Base-by-base conservation (phyloP, 1,140 invertebrate species). In the Papilio aristodemus region DNA sequence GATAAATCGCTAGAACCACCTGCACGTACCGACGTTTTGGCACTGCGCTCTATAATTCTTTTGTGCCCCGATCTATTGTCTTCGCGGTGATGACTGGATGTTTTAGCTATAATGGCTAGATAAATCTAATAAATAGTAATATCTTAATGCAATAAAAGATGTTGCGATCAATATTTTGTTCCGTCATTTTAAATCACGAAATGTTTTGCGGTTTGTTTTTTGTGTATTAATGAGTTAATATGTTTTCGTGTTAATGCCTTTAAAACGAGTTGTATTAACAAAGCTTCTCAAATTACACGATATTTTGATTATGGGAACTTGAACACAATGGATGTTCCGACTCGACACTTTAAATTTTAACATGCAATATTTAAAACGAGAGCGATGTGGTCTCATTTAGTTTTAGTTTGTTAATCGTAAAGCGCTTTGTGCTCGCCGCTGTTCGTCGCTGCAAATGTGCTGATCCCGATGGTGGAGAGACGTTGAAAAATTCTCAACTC, bases 401-500 rank as follows among this genome's bases (percentile, higher is more conserved):
- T 84, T 85, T 79, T 57, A 80, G 83, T 81, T 84, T 72, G 81
- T 82, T 85, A 86, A 82, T 85, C 83, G 83, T 83, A 81, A 75
- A 71, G 37, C 66, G 74, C 86, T 88, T 88, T 87, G 84, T 84
- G 75, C 54, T 80, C 75, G 79, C 85, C 82, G 82, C 77, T 84
- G 75, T 50, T 80, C 75, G 79, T 84, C 82, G 82, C 77, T 75
- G 79, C 78, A 74, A 70, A 67, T 46, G 81, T 69, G 73, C 75
- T 73, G 76, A 85, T 87, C 81, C 76, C 79, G 79, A 85, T 84
- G 73, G 79, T 64, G 69, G 78, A 76, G 70, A 74, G 86, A 90
- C 88, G 82, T 86, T 90, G 86, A 90, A 89, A 89, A 90, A 89
- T 90, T 82, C 78, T 79, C 70, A 79, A 72, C 80, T 87, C 86